Base-by-base conservation (phyloP, 2,797 vertebrate species). In the Sphenodon punctatus region DNA sequence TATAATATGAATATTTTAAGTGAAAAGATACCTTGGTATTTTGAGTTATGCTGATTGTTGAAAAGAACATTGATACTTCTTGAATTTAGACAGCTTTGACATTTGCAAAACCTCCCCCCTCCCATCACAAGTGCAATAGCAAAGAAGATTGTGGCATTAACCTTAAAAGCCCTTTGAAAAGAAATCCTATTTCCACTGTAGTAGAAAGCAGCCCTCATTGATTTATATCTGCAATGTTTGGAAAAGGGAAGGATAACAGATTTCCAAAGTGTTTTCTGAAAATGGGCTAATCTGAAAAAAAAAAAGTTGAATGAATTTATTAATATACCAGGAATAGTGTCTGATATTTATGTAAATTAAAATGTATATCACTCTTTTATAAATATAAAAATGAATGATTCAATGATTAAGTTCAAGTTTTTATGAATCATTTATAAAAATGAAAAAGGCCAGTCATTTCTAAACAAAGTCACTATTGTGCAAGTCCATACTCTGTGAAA, bases 41-140 rank as follows among this genome's bases (percentile, higher is more conserved):
- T 78, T 77, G 7, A 83, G 49, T 49, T 58, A 32, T 19, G 63
- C 5, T 9, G 2, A 3, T 49, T 41, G 25, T 46, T 80, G 60
- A 81, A 84, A 70, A n/a, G n/a, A 59, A 56, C 20, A 8, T 77
- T 61, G 68, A 46, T 53, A 3, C 0, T 6, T 23, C 30, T 85
- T 20, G 65, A 38, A 60, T 61, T 10, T 38, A 10, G 19, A 5
- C 2, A 22, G 41, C 39, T 61, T 67, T 69, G 48, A 10, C 67
- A 49, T 71, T 85, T 87, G 25, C 61, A 48, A 75, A 69, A 45
- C n/a, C n/a, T n/a, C n/a, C n/a, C n/a, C n/a, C n/a, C n/a, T n/a
- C n/a, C n/a, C n/a, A n/a, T n/a, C n/a, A n/a, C n/a, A n/a, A n/a
- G n/a, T n/a, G n/a, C n/a, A n/a, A n/a, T 45, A 10, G 46, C n/a